Conservation (phyloP, 1,140 invertebrate genomes). For the Melipona quadrifasciata region DNA sequence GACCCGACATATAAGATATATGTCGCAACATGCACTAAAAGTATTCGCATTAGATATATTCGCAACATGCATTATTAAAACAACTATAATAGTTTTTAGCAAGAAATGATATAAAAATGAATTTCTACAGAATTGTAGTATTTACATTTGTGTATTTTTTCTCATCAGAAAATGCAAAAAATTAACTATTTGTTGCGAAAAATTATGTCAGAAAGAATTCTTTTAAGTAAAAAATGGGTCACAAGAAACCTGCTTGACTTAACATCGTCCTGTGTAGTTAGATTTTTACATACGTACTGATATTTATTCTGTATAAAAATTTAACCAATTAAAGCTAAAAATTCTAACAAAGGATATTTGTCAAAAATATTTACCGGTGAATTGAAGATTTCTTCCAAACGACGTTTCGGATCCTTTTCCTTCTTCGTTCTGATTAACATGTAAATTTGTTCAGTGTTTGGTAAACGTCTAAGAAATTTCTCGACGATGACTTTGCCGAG, state of each 20-base stretch:
- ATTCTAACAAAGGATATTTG: too few species aligned
- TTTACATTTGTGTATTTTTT: too few species aligned
- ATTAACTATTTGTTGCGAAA: too few species aligned
- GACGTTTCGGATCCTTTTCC: conserved; percentile 87
- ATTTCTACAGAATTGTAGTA: background rate
- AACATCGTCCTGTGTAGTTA: background rate
- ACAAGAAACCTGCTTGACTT: conserved; percentile 16
- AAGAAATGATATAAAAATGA: background rate
- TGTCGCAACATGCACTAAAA: background rate
- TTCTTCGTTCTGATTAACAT: conserved; percentile 91
- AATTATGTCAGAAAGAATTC: background rate
- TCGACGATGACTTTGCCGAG: conserved; percentile 88
- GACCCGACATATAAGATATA: background rate
- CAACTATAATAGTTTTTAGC: background rate
- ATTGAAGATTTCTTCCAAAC: conserved; percentile 87
- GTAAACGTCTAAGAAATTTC: conserved; percentile 86
- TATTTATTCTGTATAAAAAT: background rate
- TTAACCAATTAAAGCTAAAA: background rate
- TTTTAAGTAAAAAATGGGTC: background rate
- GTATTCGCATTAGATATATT: background rate
- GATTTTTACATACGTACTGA: too few species aligned
- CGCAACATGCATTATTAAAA: background rate
- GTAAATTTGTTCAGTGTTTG: conserved; percentile 88
- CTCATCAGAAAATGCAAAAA: background rate
- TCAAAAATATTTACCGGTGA: conserved; percentile 83